Conservation (phyloP, 2,797 vertebrate genomes). For the Chelmon rostratus region DNA sequence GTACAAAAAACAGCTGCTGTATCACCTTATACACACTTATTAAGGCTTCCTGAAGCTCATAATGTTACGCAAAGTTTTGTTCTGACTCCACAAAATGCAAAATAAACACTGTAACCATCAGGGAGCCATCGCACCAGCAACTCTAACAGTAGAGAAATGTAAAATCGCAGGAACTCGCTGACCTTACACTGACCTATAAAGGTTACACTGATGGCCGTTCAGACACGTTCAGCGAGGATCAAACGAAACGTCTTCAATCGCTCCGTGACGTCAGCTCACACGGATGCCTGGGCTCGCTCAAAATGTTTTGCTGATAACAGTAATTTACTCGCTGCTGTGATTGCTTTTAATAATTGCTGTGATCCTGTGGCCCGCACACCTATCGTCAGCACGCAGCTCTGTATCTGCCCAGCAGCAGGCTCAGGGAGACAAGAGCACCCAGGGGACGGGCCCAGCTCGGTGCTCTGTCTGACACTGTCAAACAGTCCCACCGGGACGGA, state of each 20-base stretch:
- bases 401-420: slow-evolving; percentile 45
- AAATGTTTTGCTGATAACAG: slow-evolving; percentile 48
- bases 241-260: slow-evolving; percentile 46
- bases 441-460: slow-evolving; percentile 46
- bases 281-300: slow-evolving; percentile 26
- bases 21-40: neutral
- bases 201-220: slow-evolving; percentile 20
- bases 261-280: slow-evolving; percentile 37
- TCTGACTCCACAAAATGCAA: neutral
- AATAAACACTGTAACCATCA: slow-evolving; percentile 6
- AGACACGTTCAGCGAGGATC: slow-evolving; percentile 29
- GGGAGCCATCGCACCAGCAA: neutral
- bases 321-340: slow-evolving; percentile 54
- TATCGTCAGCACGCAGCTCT: slow-evolving; percentile 25
- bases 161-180: neutral
- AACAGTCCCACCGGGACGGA: slow-evolving; percentile 60
- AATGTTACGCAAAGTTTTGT: neutral
- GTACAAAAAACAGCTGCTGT: neutral
- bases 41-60: neutral
- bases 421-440: slow-evolving; percentile 62
- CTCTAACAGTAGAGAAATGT: neutral
- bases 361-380: slow-evolving; percentile 46
- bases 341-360: slow-evolving; percentile 58
- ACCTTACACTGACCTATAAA: slow-evolving; percentile 47
- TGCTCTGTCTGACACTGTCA: slow-evolving; percentile 56